Percentiles rank a stretch among this genome's conserved stretches.
phyloP scores from a whole-genome alignment of 2,888 invertebrate genomes.

The Magallana nippona region DNA sequence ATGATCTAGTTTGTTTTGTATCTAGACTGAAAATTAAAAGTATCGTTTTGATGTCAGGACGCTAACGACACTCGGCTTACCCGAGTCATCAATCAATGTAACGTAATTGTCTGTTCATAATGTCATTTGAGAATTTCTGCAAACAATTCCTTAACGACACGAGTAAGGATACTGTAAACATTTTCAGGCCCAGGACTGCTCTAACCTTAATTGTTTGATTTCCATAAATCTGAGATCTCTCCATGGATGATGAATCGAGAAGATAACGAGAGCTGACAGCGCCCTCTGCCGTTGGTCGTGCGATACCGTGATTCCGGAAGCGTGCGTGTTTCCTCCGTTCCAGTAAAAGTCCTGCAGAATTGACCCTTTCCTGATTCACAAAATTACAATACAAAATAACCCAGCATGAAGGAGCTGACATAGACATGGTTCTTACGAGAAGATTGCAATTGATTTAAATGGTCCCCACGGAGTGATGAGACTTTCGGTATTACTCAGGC shows the following conservation, averaged over 20 bases:
- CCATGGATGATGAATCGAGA: slow-evolving; percentile 14
- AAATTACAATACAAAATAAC: slow-evolving; percentile 23
- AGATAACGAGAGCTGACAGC: slow-evolving; percentile 29
- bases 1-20: too few relatives aligned
- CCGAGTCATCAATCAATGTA: background rate
- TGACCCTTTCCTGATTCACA: background rate
- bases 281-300: slow-evolving; percentile 6
- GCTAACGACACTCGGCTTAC: background rate
- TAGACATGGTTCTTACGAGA: slow-evolving; percentile 6
- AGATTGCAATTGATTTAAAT: slow-evolving; percentile 20
- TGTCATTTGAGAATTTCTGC: background rate
- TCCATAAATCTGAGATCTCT: slow-evolving; percentile 29
- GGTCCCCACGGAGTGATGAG: background rate
- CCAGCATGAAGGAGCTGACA: background rate
- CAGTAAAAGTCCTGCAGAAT: background rate
- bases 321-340: slow-evolving; percentile 12
- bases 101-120: background rate
- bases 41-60: background rate
- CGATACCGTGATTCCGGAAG: slow-evolving; percentile 9
- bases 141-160: background rate
- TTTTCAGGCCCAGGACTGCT: background rate
- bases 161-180: background rate
- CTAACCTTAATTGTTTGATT: background rate
- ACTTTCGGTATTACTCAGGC: background rate
- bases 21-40: too few relatives aligned